A percentile compares a stretch with the other conserved stretches of the same genome.
Conservation (phyloP, 2,113 vertebrate species). For the Crocuta crocuta region DNA sequence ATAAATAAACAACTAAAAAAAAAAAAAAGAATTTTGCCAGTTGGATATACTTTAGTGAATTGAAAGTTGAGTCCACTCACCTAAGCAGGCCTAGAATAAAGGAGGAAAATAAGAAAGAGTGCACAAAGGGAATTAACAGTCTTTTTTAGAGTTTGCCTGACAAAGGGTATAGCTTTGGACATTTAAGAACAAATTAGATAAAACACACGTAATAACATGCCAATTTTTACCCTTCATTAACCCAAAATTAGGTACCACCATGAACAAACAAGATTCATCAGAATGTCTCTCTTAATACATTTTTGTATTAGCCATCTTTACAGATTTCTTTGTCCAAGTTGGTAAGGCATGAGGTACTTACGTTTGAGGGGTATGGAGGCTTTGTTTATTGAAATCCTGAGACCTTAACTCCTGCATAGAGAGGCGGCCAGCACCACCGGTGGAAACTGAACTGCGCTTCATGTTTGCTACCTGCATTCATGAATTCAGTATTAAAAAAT, state of each 20-base stretch:
- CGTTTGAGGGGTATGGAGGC: conserved; percentile 93
- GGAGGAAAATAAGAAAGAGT: neutral
- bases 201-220: neutral
- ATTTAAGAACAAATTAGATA: conserved; percentile 29
- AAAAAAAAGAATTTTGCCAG: neutral
- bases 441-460: conserved; percentile 87
- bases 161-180: neutral
- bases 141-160: neutral
- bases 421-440: conserved; percentile 85
- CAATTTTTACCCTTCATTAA: neutral
- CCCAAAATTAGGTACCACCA: neutral
- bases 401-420: conserved; percentile 92
- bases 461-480: conserved; percentile 76
- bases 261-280: neutral
- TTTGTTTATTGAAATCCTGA: conserved; percentile 92
- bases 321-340: neutral
- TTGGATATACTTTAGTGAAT: neutral
- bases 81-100: neutral
- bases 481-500: neutral
- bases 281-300: neutral
- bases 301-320: neutral
- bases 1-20: too few species aligned
- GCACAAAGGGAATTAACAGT: neutral
- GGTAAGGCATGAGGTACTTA: conserved; percentile 79
- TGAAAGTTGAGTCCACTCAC: neutral